phyloP scores from a whole-genome alignment of 2,888 invertebrate species.

The Pyrrhosoma nymphula region DNA sequence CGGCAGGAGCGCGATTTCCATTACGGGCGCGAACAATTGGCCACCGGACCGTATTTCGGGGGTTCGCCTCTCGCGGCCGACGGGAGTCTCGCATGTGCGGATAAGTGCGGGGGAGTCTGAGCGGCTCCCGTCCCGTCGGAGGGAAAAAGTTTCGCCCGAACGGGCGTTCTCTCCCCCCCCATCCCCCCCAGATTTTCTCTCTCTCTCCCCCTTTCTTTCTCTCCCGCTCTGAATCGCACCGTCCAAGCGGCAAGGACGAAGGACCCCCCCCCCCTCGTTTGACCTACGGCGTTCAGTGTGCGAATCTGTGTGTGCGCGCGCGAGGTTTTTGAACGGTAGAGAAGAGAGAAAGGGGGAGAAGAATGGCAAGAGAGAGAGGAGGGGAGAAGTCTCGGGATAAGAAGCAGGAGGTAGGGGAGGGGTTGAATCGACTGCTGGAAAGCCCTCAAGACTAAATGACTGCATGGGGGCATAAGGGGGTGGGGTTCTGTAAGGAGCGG shows the following conservation, averaged over 20 bases:
- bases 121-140: not conserved
- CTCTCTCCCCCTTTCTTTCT: not conserved
- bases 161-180: not conserved
- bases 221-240: slow-evolving; percentile 7
- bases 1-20: not conserved
- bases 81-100: not conserved
- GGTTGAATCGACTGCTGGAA: not conserved
- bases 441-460: slow-evolving; percentile 29
- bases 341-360: not conserved
- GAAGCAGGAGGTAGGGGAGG: not conserved
- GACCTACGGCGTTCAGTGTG: not conserved
- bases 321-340: not conserved
- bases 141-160: slow-evolving; percentile 24
- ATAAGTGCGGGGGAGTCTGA: slow-evolving; percentile 11
- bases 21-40: slow-evolving; percentile 26
- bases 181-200: not conserved
- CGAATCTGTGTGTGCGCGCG: not conserved
- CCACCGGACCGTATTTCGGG: not conserved
- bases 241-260: slow-evolving; percentile 59
- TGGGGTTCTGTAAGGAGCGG: not conserved
- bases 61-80: not conserved
- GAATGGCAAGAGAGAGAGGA: not conserved
- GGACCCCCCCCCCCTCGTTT: not conserved
- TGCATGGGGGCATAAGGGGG: not conserved
- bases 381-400: not conserved